These are phyloP conservation scores for Fistularia tabacaria DNA, from an alignment of 2,797 vertebrate species.

Conservation along the genomic window DNA sequence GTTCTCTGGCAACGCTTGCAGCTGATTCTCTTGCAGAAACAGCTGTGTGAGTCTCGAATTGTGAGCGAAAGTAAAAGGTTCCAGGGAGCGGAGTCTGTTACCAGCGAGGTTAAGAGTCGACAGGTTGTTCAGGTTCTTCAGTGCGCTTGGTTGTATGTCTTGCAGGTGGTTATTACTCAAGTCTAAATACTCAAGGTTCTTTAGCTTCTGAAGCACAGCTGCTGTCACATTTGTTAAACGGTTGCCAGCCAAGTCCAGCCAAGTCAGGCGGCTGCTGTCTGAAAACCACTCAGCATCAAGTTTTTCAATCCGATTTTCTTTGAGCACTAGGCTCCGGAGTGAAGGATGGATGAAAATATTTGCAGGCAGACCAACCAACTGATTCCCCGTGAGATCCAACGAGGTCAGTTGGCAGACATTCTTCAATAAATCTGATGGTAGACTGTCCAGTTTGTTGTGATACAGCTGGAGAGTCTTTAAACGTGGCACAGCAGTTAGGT, in stretches of 20 bases:
- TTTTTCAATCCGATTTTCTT: conserved; percentile 51
- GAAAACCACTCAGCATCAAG: conserved; percentile 55
- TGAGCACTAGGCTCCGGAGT: conserved; percentile 56
- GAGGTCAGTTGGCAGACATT: conserved; percentile 45
- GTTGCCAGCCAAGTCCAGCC: conserved; percentile 66
- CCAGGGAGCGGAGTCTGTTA: conserved; percentile 59
- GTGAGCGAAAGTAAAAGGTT: conserved; percentile 39
- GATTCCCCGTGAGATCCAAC: conserved; percentile 70
- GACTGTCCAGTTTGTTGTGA: conserved; percentile 46
- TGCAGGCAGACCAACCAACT: conserved; percentile 46
- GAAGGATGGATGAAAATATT: conserved; percentile 50
- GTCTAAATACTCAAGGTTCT: conserved; percentile 54
- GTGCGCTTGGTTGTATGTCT: conserved; percentile 32
- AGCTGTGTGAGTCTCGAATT: conserved; percentile 53
- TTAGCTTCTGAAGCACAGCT: conserved; percentile 50
- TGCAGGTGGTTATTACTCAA: conserved; percentile 60
- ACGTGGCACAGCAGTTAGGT: conserved; percentile 44
- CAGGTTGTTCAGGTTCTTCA: conserved; percentile 46
- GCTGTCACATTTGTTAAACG: conserved; percentile 37
- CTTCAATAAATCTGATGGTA: conserved; percentile 58
- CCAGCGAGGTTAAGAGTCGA: conserved; percentile 59
- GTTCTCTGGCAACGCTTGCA: conserved; percentile 48
- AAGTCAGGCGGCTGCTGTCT: conserved; percentile 52
- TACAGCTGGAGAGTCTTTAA: conserved; percentile 65
- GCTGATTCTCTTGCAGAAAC: conserved; percentile 61